Conservation (phyloP, 1,140 invertebrate species). For the Bursaphelenchus mucronatus region DNA sequence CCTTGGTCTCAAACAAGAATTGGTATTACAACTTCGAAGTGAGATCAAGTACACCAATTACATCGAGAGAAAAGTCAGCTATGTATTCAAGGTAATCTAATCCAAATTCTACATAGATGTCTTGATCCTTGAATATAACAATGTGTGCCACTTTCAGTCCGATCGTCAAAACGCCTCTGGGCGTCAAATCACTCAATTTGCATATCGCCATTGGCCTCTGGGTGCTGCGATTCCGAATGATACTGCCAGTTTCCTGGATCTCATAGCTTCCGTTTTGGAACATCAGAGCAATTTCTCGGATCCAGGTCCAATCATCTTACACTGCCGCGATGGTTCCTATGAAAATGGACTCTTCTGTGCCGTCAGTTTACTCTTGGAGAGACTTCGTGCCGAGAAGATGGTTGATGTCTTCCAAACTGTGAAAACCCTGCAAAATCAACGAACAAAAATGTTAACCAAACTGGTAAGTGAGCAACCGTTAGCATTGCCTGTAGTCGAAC, state of each 20-base stretch:
- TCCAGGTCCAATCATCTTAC: conserved; percentile 53
- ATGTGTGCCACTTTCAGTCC: conserved; percentile 13
- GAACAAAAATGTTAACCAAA: conserved; percentile 37
- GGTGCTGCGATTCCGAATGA: conserved; percentile 31
- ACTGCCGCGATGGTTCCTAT: conserved; percentile 62
- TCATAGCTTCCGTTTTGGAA: conserved; percentile 53
- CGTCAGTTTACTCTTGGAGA: conserved; percentile 62
- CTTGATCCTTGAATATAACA: conserved; percentile 14
- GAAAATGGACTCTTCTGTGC: conserved; percentile 63
- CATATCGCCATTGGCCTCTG: conserved; percentile 37
- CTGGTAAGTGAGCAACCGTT: conserved; percentile 38
- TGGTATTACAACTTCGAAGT: conserved; percentile 31
- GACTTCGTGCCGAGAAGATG: conserved; percentile 63
- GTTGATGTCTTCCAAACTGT: conserved; percentile 65
- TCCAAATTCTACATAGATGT: too few relatives aligned
- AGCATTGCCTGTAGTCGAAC: conserved; percentile 9
- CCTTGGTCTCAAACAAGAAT: conserved; percentile 48
- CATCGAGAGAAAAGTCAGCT: conserved; percentile 39
- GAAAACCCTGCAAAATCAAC: conserved; percentile 56
- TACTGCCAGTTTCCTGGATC: conserved; percentile 38
- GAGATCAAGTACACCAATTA: conserved; percentile 34
- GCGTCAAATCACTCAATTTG: conserved; percentile 45
- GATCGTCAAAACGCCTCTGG: conserved; percentile 28
- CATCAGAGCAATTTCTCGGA: conserved; percentile 41
- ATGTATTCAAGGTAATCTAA: conserved; percentile 42